These are phyloP conservation scores for Tethea ocularis DNA, from an alignment of 2,888 invertebrate genomes.

Conservation along the genomic window DNA sequence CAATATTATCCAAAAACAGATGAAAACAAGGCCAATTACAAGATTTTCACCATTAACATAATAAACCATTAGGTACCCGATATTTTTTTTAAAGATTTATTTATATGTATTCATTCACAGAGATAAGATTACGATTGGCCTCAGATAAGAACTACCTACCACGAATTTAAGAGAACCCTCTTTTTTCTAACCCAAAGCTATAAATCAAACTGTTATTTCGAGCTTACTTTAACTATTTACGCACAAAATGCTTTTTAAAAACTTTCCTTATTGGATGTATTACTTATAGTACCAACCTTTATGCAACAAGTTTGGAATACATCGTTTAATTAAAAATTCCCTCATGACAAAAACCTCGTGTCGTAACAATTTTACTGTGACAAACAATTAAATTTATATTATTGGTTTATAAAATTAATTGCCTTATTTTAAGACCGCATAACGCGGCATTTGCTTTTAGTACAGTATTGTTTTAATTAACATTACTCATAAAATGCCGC, in stretches of 20 bases:
- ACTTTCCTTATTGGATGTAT: background rate
- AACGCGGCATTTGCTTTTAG: constrained; percentile 6
- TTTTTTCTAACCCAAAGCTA: background rate
- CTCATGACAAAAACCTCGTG: background rate
- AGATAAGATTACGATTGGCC: background rate
- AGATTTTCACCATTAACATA: too few species aligned
- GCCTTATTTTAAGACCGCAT: constrained; percentile 8
- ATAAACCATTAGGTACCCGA: too few species aligned
- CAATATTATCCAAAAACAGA: too few species aligned
- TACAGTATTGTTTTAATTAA: constrained; percentile 37
- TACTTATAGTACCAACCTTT: background rate
- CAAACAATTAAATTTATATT: background rate
- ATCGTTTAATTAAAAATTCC: background rate
- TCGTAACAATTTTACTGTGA: background rate
- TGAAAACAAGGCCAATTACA: too few species aligned
- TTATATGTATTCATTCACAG: too few species aligned
- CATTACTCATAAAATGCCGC: constrained; percentile 38
- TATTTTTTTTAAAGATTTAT: too few species aligned
- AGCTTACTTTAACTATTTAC: background rate
- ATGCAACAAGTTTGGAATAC: background rate
- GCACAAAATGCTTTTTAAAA: background rate
- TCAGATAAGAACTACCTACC: background rate
- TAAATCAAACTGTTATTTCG: background rate
- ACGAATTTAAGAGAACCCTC: background rate
- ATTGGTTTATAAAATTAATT: background rate